Conservation (phyloP, 1,140 invertebrate genomes). For the Bombus confusus region DNA sequence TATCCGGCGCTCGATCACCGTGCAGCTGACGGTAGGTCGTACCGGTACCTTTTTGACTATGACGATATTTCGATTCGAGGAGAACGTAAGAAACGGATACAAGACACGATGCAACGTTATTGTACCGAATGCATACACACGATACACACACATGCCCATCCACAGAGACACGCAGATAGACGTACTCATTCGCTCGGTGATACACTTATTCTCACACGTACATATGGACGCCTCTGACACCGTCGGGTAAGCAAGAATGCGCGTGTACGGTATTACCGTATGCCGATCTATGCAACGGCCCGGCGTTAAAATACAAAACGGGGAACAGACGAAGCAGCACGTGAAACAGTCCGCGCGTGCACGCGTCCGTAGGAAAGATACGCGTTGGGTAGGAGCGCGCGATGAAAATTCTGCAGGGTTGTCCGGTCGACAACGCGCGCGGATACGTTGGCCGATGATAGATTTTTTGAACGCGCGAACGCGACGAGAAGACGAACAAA, state of each 20-base stretch:
- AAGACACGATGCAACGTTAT: conserved; percentile 46
- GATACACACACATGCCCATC: background rate
- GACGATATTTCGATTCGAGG: conserved; percentile 53
- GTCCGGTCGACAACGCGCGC: conserved; percentile 37
- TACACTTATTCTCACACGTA: conserved; percentile 1
- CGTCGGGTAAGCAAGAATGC: background rate
- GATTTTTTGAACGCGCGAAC: conserved; percentile 7
- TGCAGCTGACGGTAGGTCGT: conserved; percentile 57
- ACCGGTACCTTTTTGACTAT: conserved; percentile 42
- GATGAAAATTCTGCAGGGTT: conserved; percentile 25
- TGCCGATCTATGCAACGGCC: conserved; percentile 8
- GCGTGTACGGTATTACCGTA: background rate
- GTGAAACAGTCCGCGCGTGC: conserved; percentile 43
- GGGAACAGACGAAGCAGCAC: conserved; percentile 44
- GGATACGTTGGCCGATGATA: conserved; percentile 23
- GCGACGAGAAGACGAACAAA: background rate
- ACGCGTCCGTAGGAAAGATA: conserved; percentile 39
- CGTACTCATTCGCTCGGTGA: conserved; percentile 6
- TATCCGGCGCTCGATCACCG: conserved; percentile 51
- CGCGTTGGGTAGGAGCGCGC: conserved; percentile 34
- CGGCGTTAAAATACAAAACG: conserved; percentile 30
- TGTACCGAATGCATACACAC: conserved; percentile 35
- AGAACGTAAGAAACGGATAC: conserved; percentile 57
- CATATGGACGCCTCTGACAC: background rate
- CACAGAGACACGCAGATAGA: conserved; percentile 28